A percentile compares a stretch with the other conserved stretches of the same genome.
phyloP scores from a whole-genome alignment of 2,797 vertebrate genomes.

The Mallotus villosus region DNA sequence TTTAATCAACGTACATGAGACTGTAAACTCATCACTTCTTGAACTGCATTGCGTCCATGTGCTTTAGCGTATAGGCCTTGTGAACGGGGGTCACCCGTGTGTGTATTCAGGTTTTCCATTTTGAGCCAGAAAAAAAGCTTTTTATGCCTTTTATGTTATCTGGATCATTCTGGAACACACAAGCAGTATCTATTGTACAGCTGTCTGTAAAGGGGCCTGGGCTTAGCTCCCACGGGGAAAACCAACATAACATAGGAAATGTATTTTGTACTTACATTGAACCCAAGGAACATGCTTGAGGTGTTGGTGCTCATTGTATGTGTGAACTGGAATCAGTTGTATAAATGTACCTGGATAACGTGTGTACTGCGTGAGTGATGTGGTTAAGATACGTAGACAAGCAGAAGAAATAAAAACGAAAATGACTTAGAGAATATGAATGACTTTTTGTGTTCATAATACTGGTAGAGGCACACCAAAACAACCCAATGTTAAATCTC shows the following conservation, averaged over 20 bases:
- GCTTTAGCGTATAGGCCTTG: not conserved
- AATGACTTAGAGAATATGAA: conserved; percentile 49
- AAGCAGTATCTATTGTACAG: not conserved
- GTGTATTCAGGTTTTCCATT: not conserved
- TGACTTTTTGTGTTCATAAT: conserved; percentile 27
- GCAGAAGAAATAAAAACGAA: conserved; percentile 50
- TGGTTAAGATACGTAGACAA: conserved; percentile 51
- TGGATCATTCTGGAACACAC: not conserved
- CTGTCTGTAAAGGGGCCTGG: too few relatives aligned
- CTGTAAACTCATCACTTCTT: not conserved
- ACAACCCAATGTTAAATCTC: conserved; percentile 48
- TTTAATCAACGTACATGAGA: not conserved
- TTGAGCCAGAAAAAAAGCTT: not conserved
- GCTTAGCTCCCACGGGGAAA: not conserved
- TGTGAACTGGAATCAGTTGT: not conserved
- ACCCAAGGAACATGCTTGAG: not conserved
- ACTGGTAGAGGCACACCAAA: conserved; percentile 27
- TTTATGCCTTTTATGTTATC: not conserved
- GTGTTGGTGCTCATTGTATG: not conserved
- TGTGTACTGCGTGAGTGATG: conserved; percentile 50
- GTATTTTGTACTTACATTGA: not conserved
- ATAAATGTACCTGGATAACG: conserved; percentile 45
- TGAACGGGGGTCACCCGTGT: not conserved
- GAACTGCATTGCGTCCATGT: not conserved
- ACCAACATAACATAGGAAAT: not conserved